Evolutionary conservation across 1,140 invertebrate species (phyloP).

Genomic region (Doryteuthis pealeii): DNA sequence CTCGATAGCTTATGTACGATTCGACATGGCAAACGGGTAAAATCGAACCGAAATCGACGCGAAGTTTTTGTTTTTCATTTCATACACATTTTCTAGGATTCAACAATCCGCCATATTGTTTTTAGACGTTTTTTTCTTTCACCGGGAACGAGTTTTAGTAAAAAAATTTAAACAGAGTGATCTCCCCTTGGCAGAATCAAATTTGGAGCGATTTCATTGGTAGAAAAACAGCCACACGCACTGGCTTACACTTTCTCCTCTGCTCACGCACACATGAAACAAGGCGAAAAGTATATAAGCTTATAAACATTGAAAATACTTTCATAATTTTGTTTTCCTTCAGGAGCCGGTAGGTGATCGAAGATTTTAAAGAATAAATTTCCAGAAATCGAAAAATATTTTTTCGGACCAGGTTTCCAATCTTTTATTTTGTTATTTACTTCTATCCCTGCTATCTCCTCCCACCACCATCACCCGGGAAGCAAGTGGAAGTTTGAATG

Average conservation of each 20-base stretch:
- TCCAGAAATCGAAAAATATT: no score
- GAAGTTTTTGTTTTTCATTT: conserved; percentile 1
- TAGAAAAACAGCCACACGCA: neutral
- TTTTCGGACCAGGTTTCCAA: no score
- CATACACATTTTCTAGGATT: neutral
- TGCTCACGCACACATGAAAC: no score
- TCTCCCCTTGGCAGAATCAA: conserved; percentile 1
- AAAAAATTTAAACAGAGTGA: conserved; percentile 3
- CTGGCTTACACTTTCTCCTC: neutral
- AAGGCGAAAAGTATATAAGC: no score
- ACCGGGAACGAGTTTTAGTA: neutral
- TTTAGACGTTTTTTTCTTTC: conserved; percentile 11
- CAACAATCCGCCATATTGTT: conserved; percentile 9
- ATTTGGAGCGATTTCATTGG: neutral
- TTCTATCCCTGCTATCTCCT: no score
- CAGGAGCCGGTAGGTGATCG: no score
- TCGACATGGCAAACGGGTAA: neutral
- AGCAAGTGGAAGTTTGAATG: no score
- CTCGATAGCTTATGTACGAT: neutral
- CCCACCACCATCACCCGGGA: no score
- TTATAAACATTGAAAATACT: no score
- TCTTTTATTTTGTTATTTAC: no score
- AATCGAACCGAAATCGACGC: neutral
- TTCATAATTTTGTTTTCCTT: no score
- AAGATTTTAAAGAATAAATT: no score